Evolutionary conservation across 2,113 vertebrate species (phyloP), one percentile per base, ranked within the genome.

Genomic region (Aphelocoma coerulescens): DNA sequence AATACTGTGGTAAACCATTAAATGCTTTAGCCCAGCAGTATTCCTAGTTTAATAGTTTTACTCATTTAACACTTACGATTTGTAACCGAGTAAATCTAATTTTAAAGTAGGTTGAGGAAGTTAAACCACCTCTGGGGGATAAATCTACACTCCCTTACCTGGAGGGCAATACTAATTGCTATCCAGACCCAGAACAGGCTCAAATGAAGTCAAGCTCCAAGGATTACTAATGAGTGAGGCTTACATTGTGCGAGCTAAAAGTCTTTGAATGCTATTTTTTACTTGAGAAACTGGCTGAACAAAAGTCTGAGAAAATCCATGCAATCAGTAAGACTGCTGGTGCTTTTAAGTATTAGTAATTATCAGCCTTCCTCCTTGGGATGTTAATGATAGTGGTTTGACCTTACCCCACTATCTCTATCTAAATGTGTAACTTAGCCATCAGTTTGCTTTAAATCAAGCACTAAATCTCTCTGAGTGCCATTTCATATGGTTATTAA

Each of bases 81-180:
- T 97, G 97, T 95, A 97, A 97, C 97, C 21, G 72, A 97, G 97
- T 98, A 97, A 97, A 98, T 98, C 97, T 98, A 93, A 98, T 98
- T 97, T 98, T 95, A 96, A 98, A 98, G 97, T 96, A 95, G 93
- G 97, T 87, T 95, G 93, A 96, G 95, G 93, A 96, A 97, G 94
- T 94, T 90, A 93, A 97, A 92, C 83, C 58, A 91, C 95, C 94
- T 95, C 95, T 52, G 58, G 96, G 97, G 96, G 96, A 96, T 76
- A 91, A 94, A 96, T 91, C 82, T 78, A 71, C 46, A 85, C 89
- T 94, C 61, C 39, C 71, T 91, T 95, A 97, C 91, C 93, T 96
- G 95, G 88, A 96, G 83, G 96, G 97, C 94, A 97, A 91, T 96
- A 44, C 93, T 95, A 88, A 94, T 91, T 95, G 78, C 95, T 95